phyloP scores from a whole-genome alignment of 2,888 invertebrate genomes.

The Acronicta leporina region DNA sequence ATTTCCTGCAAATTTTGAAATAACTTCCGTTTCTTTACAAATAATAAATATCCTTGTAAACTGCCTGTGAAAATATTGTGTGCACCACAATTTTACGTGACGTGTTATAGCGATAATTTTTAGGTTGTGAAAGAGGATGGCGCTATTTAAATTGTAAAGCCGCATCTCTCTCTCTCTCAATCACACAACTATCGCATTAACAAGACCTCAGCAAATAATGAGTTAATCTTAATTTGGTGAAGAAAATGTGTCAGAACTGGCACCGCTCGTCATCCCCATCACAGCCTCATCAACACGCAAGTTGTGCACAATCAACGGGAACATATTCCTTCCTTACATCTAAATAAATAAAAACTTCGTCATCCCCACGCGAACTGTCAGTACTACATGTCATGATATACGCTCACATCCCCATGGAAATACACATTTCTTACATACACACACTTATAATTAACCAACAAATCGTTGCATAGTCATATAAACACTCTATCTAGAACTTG shows the following conservation, averaged over 20 bases:
- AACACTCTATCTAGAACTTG: constrained; percentile 38
- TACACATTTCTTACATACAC: constrained; percentile 34
- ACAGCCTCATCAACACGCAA: constrained; percentile 70
- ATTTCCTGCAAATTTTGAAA: neutral
- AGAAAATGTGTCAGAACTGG: constrained; percentile 62
- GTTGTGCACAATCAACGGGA: constrained; percentile 47
- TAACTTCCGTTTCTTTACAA: neutral
- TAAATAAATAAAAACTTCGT: constrained; percentile 50
- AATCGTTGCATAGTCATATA: constrained; percentile 32
- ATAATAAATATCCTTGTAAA: constrained; percentile 1
- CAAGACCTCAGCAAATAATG: constrained; percentile 14
- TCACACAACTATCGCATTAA: too few species aligned
- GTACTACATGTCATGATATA: constrained; percentile 72
- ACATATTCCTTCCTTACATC: constrained; percentile 29
- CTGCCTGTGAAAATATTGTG: neutral
- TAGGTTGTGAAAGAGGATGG: too few species aligned
- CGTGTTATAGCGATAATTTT: too few species aligned
- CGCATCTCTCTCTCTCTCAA: too few species aligned
- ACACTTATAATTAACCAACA: constrained; percentile 29
- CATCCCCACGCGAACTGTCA: constrained; percentile 20
- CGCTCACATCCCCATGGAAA: constrained; percentile 62
- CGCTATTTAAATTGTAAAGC: too few species aligned
- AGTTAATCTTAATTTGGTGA: constrained; percentile 59
- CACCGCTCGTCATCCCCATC: constrained; percentile 67
- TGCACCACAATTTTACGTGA: too few species aligned